Base-by-base conservation (phyloP, 2,797 vertebrate species). In the Chaenodraco wilsoni region DNA sequence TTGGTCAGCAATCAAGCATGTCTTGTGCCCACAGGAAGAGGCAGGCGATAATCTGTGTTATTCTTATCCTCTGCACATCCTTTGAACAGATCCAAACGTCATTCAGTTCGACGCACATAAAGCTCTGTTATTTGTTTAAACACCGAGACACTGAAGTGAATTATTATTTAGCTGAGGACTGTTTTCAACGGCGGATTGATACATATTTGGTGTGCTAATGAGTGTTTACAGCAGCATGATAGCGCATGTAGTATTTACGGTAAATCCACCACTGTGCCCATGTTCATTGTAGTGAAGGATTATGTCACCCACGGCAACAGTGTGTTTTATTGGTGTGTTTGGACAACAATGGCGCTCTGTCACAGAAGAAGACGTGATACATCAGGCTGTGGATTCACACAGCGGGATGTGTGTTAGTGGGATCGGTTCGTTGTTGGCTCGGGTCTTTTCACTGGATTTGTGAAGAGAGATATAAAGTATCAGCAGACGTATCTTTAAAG, bases 401-500 rank as follows among this genome's bases (percentile, higher is more conserved):
- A 54, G 27, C 4, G 21, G 19, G 40, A 19, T 65, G 33, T 58
- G 50, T 59, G 45, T 74, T 15, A 9, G n/a, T 9, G 4, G n/a
- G 33, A 70, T 66, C 51, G 49, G 0, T 21, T 46, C 52, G 17
- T 55, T 76, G 73, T 50, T 63, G 51, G 0, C 19, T 50, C n/a
- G 17, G 16, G 9, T 60, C 44, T 66, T 51, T 13, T 76, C 4
- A 3, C 14, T 10, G 72, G 21, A 61, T 56, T 69, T 40, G 60
- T 68, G 45, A 19, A 48, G n/a, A n/a, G 31, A 59, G 23, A 63
- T 23, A 2, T 8, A 59, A 41, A 72, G 44, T 60, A 45, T 52
- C 55, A 46, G 33, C 44, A 16, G 65, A 27, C 27, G n/a, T 54
- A 37, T 81, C 64, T 67, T 62, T 65, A 15, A 69, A 56, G 69